A percentile compares a stretch with the other conserved stretches of the same genome.
phyloP scores from a whole-genome alignment of 2,888 invertebrate genomes.

The Rhopalosiphum nymphaeae region DNA sequence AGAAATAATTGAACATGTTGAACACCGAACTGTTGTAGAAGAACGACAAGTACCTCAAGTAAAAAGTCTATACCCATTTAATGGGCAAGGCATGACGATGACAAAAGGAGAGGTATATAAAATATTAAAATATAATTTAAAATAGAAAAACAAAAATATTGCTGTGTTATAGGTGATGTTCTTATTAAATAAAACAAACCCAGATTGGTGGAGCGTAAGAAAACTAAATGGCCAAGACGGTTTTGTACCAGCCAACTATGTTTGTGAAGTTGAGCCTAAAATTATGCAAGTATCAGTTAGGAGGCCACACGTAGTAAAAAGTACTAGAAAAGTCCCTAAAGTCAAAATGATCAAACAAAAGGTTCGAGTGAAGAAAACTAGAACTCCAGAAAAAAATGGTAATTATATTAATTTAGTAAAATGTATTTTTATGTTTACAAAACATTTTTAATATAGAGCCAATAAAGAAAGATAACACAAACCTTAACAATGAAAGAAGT shows the following conservation, averaged over 20 bases:
- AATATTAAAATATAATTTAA: constrained; percentile 10
- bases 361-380: constrained; percentile 78
- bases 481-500: constrained; percentile 78
- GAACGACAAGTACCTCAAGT: constrained; percentile 90
- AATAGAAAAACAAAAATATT: not conserved
- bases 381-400: constrained; percentile 69
- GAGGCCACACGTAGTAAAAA: constrained; percentile 85
- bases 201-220: constrained; percentile 99
- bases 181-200: constrained; percentile 92
- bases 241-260: constrained; percentile 97
- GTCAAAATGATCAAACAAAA: constrained; percentile 89
- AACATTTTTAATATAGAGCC: constrained; percentile 17
- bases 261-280: constrained; percentile 90
- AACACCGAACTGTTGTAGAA: constrained; percentile 88
- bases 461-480: constrained; percentile 66
- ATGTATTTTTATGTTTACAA: not conserved
- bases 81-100: constrained; percentile 92
- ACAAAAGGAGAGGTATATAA: constrained; percentile 82
- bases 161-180: constrained; percentile 78
- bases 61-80: constrained; percentile 88
- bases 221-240: constrained; percentile 93
- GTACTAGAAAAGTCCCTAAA: constrained; percentile 89
- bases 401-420: constrained; percentile 36
- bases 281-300: constrained; percentile 87
- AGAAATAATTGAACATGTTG: constrained; percentile 86